These are phyloP conservation scores for Myathropa florea DNA, from an alignment of 2,888 invertebrate genomes.

Conservation along the genomic window DNA sequence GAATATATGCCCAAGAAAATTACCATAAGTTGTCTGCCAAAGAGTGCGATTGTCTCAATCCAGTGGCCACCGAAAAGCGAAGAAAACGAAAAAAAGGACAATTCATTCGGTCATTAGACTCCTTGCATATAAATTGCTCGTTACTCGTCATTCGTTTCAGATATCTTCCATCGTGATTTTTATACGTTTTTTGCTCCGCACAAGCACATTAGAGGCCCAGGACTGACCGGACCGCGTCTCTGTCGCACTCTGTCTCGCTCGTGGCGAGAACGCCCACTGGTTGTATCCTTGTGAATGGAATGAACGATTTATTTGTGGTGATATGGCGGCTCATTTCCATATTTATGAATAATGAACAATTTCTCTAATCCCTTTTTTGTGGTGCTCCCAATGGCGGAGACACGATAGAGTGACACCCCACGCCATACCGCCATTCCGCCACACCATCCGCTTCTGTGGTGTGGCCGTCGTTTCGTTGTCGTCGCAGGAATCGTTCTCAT, in stretches of 20 bases:
- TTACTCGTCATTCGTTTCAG: slow-evolving; percentile 70
- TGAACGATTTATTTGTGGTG: slow-evolving; percentile 78
- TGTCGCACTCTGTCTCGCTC: not conserved
- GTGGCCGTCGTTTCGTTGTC: slow-evolving; percentile 5
- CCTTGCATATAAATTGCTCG: slow-evolving; percentile 71
- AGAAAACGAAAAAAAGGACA: slow-evolving; percentile 63
- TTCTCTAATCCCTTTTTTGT: slow-evolving; percentile 72
- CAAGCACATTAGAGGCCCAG: slow-evolving; percentile 62
- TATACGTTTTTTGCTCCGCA: slow-evolving; percentile 71
- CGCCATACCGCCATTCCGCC: not conserved
- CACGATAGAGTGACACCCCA: slow-evolving; percentile 47
- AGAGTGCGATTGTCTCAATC: slow-evolving; percentile 46
- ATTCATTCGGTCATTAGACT: slow-evolving; percentile 71
- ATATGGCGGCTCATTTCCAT: slow-evolving; percentile 76
- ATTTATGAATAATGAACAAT: slow-evolving; percentile 80
- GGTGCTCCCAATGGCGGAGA: slow-evolving; percentile 64
- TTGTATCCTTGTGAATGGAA: slow-evolving; percentile 73
- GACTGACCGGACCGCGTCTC: not conserved
- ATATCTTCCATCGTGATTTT: slow-evolving; percentile 71
- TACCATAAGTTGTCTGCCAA: slow-evolving; percentile 66
- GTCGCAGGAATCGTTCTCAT: slow-evolving; percentile 13
- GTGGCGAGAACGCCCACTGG: slow-evolving; percentile 61
- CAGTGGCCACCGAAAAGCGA: slow-evolving; percentile 34
- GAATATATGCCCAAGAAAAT: slow-evolving; percentile 48
- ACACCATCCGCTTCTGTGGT: not conserved